Base-by-base conservation (phyloP, 2,888 invertebrate genomes). In the Hemicrepidius hirtus region DNA sequence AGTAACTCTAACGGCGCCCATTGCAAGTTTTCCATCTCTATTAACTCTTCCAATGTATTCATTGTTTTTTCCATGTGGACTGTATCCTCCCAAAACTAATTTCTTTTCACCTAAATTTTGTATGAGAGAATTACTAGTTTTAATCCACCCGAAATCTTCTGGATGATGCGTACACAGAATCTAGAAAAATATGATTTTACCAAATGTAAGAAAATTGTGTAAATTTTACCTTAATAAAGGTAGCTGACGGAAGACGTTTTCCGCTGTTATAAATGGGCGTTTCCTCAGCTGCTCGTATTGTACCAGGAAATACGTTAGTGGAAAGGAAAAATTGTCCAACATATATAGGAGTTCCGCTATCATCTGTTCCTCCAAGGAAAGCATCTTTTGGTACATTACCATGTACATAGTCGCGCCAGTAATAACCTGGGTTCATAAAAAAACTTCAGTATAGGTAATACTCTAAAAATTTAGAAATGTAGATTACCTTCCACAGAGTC, bases 91-190 rank as follows among this genome's bases (percentile, higher is more conserved):
- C 0, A 67, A 32, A 18, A 71, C 9, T 9, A 71, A 12, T 7
- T 67, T 41, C 53, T 35, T 59, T 24, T 44, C 20, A 12, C 62
- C 67, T 35, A 71, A 28, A n/a, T 40, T n/a, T 28, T 60, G 32
- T 10, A 71, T 62, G 35, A 41, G n/a, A 0, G 62, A 62, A 12
- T 53, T 67, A 5, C 62, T 46, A 6, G 71, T 71, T 16, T 16
- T 41, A 46, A 71, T 67, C 71, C 71, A 71, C 24, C 67, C 71
- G 12, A 71, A 71, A 13, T 67, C 59, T 32, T 66, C 67, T 12
- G 62, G 63, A 62, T 60, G 53, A 7, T 60, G 67, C 5, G 62
- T 63, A 20, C 71, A 71, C 5, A 71, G 41, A 10, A 71, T 66
- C 71, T 71, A 24, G 1, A 49, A 60, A 55, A 13, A 32, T 9